These are phyloP conservation scores for Hyposoter didymator DNA, from an alignment of 2,888 invertebrate species.

Conservation along the genomic window DNA sequence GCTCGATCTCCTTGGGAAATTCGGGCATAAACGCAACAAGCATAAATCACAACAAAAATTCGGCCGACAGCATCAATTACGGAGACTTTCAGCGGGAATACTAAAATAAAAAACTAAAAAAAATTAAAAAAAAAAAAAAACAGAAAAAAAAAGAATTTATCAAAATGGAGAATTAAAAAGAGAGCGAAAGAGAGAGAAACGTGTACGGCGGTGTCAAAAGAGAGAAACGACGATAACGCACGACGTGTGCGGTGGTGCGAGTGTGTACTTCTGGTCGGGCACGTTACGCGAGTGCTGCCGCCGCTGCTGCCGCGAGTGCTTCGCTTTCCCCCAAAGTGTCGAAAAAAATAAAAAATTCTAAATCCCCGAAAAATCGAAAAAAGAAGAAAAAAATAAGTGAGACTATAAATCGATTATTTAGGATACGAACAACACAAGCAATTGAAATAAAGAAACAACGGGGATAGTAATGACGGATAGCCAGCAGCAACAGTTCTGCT, in stretches of 20 bases:
- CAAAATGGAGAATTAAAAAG: conserved; percentile 17
- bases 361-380: conserved; percentile 72
- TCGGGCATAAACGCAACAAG: not conserved
- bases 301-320: conserved; percentile 58
- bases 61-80: not conserved
- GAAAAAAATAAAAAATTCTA: conserved; percentile 62
- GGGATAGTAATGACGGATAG: conserved; percentile 83
- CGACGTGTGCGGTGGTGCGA: conserved; percentile 45
- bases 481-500: conserved; percentile 93
- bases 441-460: conserved; percentile 55
- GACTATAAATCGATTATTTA: conserved; percentile 50
- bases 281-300: conserved; percentile 54
- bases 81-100: conserved; percentile 13
- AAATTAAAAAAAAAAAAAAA: not conserved
- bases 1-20: not conserved
- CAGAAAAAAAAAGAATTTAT: conserved; percentile 10
- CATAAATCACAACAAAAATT: conserved; percentile 24
- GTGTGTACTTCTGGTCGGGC: conserved; percentile 54
- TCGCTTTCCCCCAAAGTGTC: conserved; percentile 47
- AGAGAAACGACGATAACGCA: conserved; percentile 60
- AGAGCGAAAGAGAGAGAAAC: conserved; percentile 28
- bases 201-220: conserved; percentile 63
- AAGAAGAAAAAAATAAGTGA: conserved; percentile 63
- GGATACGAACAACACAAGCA: conserved; percentile 72
- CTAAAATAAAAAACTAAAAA: not conserved